These are phyloP conservation scores for Trichechus manatus DNA, from an alignment of 2,113 vertebrate species.

Conservation along the genomic window DNA sequence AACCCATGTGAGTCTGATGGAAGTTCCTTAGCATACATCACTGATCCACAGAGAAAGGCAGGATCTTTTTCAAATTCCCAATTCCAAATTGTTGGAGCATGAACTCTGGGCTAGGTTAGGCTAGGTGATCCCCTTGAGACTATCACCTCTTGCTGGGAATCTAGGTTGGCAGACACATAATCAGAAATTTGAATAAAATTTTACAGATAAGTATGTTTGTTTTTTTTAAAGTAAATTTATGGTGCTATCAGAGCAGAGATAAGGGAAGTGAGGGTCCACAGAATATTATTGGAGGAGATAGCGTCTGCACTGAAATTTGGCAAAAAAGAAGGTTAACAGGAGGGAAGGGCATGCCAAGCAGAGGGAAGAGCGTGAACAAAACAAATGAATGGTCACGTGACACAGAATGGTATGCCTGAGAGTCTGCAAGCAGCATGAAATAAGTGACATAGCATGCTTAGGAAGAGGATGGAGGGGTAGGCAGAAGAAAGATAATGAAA, in stretches of 20 bases:
- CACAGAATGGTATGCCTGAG: not conserved
- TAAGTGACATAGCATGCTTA: not conserved
- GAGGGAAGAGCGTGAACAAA: not conserved
- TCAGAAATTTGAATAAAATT: slow-evolving; percentile 44
- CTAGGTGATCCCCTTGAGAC: not conserved
- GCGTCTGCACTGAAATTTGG: not conserved
- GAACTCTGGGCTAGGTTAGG: not conserved
- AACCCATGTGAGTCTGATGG: not conserved
- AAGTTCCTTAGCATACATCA: not conserved
- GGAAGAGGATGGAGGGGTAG: not conserved
- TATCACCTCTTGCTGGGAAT: not conserved
- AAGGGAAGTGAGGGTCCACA: not conserved
- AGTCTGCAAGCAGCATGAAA: not conserved
- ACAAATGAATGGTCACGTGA: not conserved
- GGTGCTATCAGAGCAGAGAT: not conserved
- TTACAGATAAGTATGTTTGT: not conserved
- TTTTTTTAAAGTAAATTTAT: not conserved
- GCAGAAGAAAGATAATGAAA: not conserved
- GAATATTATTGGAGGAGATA: not conserved
- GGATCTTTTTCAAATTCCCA: slow-evolving; percentile 25
- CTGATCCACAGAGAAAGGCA: slow-evolving; percentile 7
- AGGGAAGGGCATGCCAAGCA: not conserved
- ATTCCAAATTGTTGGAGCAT: slow-evolving; percentile 1
- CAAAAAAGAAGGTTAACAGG: not conserved
- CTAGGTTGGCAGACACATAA: not conserved